phyloP scores from a whole-genome alignment of 1,140 invertebrate species.

The Orius insidiosus region DNA sequence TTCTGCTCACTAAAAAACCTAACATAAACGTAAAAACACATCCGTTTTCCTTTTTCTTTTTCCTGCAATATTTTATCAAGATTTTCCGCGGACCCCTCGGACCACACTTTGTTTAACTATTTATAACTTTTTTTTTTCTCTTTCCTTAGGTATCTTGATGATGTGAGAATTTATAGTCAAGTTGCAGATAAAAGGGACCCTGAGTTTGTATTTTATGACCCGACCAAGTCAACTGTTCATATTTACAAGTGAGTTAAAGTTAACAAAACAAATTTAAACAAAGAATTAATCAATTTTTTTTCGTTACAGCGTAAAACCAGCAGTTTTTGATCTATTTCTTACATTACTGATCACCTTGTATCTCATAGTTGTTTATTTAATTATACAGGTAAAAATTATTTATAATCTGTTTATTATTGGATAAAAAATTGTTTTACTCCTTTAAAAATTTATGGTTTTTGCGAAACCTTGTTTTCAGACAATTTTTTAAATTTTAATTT shows the following conservation, averaged over 20 bases:
- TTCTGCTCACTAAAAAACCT: too few species aligned
- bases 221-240: conserved; percentile 57
- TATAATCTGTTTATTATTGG: too few species aligned
- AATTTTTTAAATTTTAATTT: too few species aligned
- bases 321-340: conserved; percentile 89
- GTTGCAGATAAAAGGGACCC: conserved; percentile 71
- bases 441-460: too few species aligned
- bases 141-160: conserved; percentile 47
- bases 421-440: too few species aligned
- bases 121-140: conserved; percentile 5
- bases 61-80: too few species aligned
- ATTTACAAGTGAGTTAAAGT: conserved; percentile 59
- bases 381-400: conserved; percentile 56
- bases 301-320: conserved; percentile 79
- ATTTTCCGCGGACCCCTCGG: too few species aligned
- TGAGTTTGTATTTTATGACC: conserved; percentile 82
- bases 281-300: conserved; percentile 18
- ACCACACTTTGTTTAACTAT: too few species aligned
- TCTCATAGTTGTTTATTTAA: conserved; percentile 61
- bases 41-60: too few species aligned
- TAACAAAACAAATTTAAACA: neutral
- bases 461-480: too few species aligned
- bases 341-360: conserved; percentile 72
- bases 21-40: too few species aligned
- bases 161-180: conserved; percentile 49